These are phyloP conservation scores for Diplodus puntazzo DNA, from an alignment of 2,797 vertebrate species.

Conservation along the genomic window DNA sequence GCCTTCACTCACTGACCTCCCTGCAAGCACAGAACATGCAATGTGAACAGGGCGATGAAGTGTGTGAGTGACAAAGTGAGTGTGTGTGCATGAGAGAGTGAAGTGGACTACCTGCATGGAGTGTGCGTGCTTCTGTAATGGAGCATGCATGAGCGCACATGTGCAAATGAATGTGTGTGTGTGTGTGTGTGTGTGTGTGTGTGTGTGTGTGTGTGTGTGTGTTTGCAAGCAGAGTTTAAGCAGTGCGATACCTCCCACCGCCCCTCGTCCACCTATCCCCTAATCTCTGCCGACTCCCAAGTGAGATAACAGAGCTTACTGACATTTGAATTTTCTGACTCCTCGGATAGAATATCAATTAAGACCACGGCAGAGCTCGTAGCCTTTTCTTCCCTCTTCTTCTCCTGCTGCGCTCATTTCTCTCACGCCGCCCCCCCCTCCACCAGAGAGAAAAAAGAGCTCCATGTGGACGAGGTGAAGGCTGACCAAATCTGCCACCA, in stretches of 20 bases:
- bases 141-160: constrained; percentile 26
- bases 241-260: constrained; percentile 41
- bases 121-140: neutral
- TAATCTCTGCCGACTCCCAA: constrained; percentile 73
- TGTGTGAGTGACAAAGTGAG: constrained; percentile 20
- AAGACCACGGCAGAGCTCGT: constrained; percentile 33
- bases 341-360: constrained; percentile 76
- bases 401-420: constrained; percentile 40
- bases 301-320: constrained; percentile 73
- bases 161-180: constrained; percentile 11
- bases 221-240: constrained; percentile 40
- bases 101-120: constrained; percentile 7
- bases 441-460: neutral
- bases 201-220: constrained; percentile 9
- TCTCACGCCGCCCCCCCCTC: constrained; percentile 18
- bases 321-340: constrained; percentile 74
- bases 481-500: constrained; percentile 5
- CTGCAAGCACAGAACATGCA: constrained; percentile 25
- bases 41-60: constrained; percentile 23
- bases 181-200: constrained; percentile 39
- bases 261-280: constrained; percentile 60
- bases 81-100: constrained; percentile 1
- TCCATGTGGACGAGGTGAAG: neutral
- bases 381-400: constrained; percentile 15
- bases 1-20: constrained; percentile 49